Evolutionary conservation across 2,888 invertebrate species (phyloP), one percentile per base, ranked within the genome.

Genomic region (Smittia sp.): DNA sequence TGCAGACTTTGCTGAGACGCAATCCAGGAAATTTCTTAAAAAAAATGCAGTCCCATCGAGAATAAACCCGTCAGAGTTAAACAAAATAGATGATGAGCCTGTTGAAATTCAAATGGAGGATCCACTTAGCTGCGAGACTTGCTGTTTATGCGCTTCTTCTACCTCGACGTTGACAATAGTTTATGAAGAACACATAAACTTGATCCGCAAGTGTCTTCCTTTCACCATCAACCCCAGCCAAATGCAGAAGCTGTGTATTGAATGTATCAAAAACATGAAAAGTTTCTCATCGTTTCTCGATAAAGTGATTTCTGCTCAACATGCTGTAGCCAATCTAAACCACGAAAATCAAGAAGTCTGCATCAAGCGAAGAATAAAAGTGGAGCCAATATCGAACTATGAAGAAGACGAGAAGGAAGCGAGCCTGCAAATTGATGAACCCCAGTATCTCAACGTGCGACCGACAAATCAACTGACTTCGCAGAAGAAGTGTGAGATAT

Each of bases 241-340:
- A 13, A 32, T 62, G n/a, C 58, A 81, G 75, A 79, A 79, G 4
- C 77, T 82, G 52, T 82, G 83, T 46, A 74, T 76, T 3, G 75
- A 75, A 0, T 82, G 82, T 63, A 77, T 79, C 7, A 76, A 78
- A 1, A 77, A 79, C n/a, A 75, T 82, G 27, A 78, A 81, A 22
- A 76, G 76, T 1, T 82, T 81, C 62, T 79, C 81, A 0, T 77
- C 78, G 4, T 82, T 82, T 74, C 79, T 81, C 3, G 83, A 82
- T 69, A 78, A 79, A n/a, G 81, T 82, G 0, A 76, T 80, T 74
- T 78, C 77, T 11, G 79, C 81, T 0, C 82, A 82, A 74, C 32
- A 32, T 32, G 9, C 9, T 32, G 4, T 32, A 3, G 32, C 32
- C 32, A 32, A 32, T 32, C 9, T 9, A 32, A 32, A 9, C 9